These are phyloP conservation scores for Cephonodes hylas DNA, from an alignment of 2,888 invertebrate species.

Conservation along the genomic window DNA sequence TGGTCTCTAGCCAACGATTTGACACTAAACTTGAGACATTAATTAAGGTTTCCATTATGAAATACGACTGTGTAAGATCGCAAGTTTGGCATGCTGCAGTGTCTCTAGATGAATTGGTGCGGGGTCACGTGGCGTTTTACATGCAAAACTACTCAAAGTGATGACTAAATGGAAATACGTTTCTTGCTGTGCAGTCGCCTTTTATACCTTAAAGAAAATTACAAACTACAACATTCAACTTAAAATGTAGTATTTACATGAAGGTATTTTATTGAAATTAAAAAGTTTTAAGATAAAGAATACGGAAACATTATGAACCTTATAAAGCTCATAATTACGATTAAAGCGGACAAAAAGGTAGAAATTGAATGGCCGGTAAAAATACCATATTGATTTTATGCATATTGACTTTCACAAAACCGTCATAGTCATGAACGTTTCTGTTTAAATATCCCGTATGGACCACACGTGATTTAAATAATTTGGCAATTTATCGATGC, in stretches of 20 bases:
- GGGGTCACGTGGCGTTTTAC: slow-evolving; percentile 42
- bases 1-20: slow-evolving; percentile 52
- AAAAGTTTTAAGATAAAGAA: background rate
- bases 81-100: slow-evolving; percentile 45
- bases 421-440: slow-evolving; percentile 30
- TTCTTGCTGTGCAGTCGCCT: background rate
- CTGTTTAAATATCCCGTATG: slow-evolving; percentile 31
- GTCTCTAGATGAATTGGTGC: slow-evolving; percentile 41
- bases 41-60: slow-evolving; percentile 60
- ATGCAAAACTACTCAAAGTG: slow-evolving; percentile 32
- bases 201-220: background rate
- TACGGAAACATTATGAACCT: background rate
- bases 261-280: background rate
- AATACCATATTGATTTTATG: slow-evolving; percentile 23
- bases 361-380: slow-evolving; percentile 25
- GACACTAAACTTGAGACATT: slow-evolving; percentile 54
- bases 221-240: background rate
- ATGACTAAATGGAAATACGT: slow-evolving; percentile 24
- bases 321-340: background rate
- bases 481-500: slow-evolving; percentile 61
- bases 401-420: slow-evolving; percentile 32
- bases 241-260: background rate
- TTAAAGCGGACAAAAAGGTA: background rate
- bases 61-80: slow-evolving; percentile 34
- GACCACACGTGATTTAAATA: slow-evolving; percentile 63